phyloP scores from a whole-genome alignment of 1,140 invertebrate species.

The Matsumurasca onukii region DNA sequence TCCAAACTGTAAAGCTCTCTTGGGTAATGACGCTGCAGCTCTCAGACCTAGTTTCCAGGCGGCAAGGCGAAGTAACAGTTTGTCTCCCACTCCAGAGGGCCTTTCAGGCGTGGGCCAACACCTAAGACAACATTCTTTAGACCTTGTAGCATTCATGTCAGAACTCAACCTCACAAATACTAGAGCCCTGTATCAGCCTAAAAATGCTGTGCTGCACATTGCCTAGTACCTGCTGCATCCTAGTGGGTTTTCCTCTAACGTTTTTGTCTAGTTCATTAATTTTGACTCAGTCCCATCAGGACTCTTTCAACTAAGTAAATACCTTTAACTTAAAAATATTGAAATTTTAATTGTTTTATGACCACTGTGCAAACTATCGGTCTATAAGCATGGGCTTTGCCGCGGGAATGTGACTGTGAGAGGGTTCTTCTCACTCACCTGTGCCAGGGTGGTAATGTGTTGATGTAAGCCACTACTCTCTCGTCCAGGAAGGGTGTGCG shows the following conservation, averaged over 20 bases:
- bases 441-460: slow-evolving; percentile 67
- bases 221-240: too few relatives aligned
- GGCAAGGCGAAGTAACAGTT: slow-evolving; percentile 81
- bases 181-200: too few relatives aligned
- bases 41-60: slow-evolving; percentile 71
- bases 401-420: background rate
- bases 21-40: slow-evolving; percentile 70
- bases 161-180: too few relatives aligned
- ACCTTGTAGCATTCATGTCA: too few relatives aligned
- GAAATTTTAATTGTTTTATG: too few relatives aligned
- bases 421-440: slow-evolving; percentile 57
- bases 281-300: too few relatives aligned
- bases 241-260: too few relatives aligned
- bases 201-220: too few relatives aligned
- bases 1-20: slow-evolving; percentile 97
- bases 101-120: slow-evolving; percentile 46
- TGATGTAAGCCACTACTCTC: slow-evolving; percentile 73
- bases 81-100: slow-evolving; percentile 86
- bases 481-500: slow-evolving; percentile 96
- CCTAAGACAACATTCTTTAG: too few relatives aligned
- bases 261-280: too few relatives aligned
- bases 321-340: too few relatives aligned
- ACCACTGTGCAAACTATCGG: background rate
- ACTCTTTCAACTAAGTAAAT: too few relatives aligned
- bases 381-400: background rate